These are phyloP conservation scores for Lapara coniferarum DNA, from an alignment of 2,888 invertebrate species.

Conservation along the genomic window DNA sequence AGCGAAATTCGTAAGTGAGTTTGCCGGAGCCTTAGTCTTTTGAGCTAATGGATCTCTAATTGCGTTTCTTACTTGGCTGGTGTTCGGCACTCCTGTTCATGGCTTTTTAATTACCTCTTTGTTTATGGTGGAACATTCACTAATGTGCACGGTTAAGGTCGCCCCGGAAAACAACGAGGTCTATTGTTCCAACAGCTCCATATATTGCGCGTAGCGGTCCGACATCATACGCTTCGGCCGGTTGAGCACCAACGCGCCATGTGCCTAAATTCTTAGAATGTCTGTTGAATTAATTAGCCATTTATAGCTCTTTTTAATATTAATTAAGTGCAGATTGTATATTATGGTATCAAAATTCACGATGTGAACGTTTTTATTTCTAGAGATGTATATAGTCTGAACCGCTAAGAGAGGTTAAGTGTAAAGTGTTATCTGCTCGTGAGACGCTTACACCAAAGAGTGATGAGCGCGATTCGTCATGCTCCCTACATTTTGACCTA, in stretches of 20 bases:
- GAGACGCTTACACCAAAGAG: conserved; percentile 62
- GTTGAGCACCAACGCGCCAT: conserved; percentile 43
- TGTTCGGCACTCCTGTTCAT: conserved; percentile 56
- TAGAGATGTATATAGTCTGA: conserved; percentile 34
- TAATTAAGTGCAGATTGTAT: conserved; percentile 45
- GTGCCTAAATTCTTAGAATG: conserved; percentile 76
- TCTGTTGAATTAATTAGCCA: conserved; percentile 68
- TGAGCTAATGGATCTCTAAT: conserved; percentile 54
- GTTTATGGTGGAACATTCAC: conserved; percentile 72
- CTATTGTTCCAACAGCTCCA: conserved; percentile 74
- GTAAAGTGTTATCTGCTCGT: conserved; percentile 64
- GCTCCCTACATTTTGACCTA: conserved; percentile 70
- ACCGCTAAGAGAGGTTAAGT: conserved; percentile 52
- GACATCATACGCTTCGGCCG: conserved; percentile 63
- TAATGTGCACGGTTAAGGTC: conserved; percentile 68
- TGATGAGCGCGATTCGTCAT: conserved; percentile 76
- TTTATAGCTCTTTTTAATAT: conserved; percentile 60
- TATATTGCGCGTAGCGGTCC: conserved; percentile 76
- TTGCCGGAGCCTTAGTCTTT: conserved; percentile 40
- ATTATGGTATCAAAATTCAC: conserved; percentile 34
- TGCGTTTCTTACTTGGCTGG: conserved; percentile 52
- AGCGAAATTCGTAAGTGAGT: conserved; percentile 22
- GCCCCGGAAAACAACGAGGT: conserved; percentile 68
- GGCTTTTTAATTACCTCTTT: conserved; percentile 76
- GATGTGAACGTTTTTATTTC: conserved; percentile 28